Conservation (phyloP, 1,140 invertebrate species). For the Paraescarpia echinospica region DNA sequence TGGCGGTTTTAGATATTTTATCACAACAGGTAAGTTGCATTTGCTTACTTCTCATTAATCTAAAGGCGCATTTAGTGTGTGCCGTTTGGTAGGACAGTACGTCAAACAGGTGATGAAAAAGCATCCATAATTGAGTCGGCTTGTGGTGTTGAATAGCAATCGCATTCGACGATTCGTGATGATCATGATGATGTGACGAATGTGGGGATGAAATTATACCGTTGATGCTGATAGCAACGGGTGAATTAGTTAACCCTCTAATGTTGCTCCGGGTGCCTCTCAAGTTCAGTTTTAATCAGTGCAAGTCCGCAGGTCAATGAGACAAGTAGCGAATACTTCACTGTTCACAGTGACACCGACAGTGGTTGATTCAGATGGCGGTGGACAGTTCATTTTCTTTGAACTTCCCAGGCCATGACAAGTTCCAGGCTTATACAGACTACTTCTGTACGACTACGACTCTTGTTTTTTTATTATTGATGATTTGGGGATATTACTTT, state of each 20-base stretch:
- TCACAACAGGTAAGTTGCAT: neutral
- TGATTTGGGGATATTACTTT: neutral
- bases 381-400: neutral
- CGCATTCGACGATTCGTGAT: too few relatives aligned
- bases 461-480: neutral
- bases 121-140: conserved; percentile 3
- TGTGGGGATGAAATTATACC: neutral
- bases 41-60: neutral
- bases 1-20: neutral
- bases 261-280: neutral
- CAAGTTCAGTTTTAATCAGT: neutral
- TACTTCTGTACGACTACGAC: neutral
- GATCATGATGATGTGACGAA: neutral
- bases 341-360: neutral
- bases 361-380: neutral
- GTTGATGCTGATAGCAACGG: neutral
- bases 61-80: neutral
- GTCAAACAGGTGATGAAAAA: neutral
- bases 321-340: neutral
- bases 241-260: neutral
- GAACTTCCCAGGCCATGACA: neutral
- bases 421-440: neutral
- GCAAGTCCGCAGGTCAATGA: neutral
- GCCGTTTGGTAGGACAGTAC: neutral
- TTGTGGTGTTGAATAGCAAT: conserved; percentile 3